Evolutionary conservation across 2,113 vertebrate genomes (phyloP).

Genomic region (Aleadryas rufinucha): DNA sequence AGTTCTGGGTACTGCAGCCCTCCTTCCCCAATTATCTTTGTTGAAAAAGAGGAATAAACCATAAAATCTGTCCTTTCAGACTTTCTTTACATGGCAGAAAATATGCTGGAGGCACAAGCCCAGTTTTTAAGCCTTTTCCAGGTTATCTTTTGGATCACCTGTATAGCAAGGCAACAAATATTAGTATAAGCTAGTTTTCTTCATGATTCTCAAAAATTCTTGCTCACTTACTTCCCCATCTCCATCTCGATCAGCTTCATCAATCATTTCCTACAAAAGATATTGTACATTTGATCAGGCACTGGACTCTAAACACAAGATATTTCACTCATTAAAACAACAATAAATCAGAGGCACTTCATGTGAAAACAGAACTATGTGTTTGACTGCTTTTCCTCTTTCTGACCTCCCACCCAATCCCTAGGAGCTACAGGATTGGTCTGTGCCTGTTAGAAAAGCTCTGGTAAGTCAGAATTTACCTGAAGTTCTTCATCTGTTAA

Average conservation of each 20-base stretch:
- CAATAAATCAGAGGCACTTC: not conserved
- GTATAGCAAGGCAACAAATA: not conserved
- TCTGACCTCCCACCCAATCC: not conserved
- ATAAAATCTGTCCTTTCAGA: not conserved
- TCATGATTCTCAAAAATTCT: conserved; percentile 95
- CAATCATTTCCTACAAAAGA: conserved; percentile 91
- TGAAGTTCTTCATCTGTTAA: conserved; percentile 90
- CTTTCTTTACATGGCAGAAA: not conserved
- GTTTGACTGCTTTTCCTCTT: not conserved
- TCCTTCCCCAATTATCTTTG: not conserved
- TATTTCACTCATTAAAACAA: not conserved
- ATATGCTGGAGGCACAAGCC: not conserved
- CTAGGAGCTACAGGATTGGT: not conserved
- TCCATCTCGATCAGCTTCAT: conserved; percentile 90
- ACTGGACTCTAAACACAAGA: not conserved
- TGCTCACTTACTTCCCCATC: conserved; percentile 91
- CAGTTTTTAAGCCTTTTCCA: conserved; percentile 15
- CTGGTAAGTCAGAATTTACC: conserved; percentile 66
- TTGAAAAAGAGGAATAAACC: not conserved
- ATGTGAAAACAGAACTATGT: not conserved
- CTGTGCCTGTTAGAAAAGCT: not conserved
- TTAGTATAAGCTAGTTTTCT: conserved; percentile 89
- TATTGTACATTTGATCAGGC: not conserved
- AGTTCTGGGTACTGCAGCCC: not conserved
- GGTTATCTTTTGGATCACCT: conserved; percentile 28